Evolutionary conservation across 2,113 vertebrate species (phyloP).

Genomic region (Spea bombifrons): DNA sequence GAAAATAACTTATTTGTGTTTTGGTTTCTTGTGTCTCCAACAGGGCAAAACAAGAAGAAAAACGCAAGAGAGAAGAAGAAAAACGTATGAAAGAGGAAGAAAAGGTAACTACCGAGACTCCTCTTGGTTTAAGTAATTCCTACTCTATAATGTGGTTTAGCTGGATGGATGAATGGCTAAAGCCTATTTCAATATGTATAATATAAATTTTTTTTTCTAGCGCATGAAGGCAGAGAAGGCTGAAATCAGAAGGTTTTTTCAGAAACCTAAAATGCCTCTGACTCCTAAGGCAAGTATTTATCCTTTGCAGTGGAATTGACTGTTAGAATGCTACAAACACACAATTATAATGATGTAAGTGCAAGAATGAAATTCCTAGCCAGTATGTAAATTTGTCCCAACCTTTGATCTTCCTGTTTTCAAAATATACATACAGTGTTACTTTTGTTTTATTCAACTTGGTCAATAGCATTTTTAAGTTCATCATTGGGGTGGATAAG

Average conservation of each 20-base stretch:
- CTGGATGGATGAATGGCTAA: no score
- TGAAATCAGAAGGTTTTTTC: constrained; percentile 91
- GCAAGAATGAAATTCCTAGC: no score
- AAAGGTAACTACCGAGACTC: constrained; percentile 68
- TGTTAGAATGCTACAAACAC: no score
- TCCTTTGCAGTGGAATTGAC: background rate
- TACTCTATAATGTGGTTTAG: no score
- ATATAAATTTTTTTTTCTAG: constrained; percentile 58
- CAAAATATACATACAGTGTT: no score
- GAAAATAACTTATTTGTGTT: background rate
- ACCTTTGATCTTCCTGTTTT: no score
- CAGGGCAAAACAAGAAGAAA: constrained; percentile 94
- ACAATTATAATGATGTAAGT: no score
- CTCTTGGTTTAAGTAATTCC: no score
- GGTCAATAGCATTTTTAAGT: no score
- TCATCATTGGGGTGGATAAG: no score
- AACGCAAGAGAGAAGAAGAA: constrained; percentile 93
- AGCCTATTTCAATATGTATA: background rate
- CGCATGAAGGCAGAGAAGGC: constrained; percentile 91
- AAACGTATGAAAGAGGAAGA: constrained; percentile 91
- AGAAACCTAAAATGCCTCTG: constrained; percentile 87
- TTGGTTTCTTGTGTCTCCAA: constrained; percentile 22
- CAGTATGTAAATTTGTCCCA: no score
- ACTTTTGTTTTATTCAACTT: no score
- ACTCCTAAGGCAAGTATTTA: constrained; percentile 81